A percentile compares a stretch with the other conserved stretches of the same genome.
Conservation (phyloP, 2,888 invertebrate genomes). For the Drosophila nigritarsus region DNA sequence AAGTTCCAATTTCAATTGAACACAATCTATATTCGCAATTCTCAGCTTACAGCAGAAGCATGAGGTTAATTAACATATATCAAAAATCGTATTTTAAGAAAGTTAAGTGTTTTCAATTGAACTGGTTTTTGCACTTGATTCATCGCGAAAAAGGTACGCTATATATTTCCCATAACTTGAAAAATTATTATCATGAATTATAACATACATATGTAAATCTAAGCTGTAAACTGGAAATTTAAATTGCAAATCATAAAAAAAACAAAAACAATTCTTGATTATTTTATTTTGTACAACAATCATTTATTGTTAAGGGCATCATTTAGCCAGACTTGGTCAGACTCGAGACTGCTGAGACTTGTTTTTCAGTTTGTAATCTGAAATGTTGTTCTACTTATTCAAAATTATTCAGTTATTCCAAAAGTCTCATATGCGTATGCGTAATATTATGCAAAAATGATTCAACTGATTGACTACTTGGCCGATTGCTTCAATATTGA, state of each 20-base stretch:
- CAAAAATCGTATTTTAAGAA: neutral
- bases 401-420: constrained; percentile 26
- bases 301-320: constrained; percentile 6
- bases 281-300: neutral
- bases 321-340: neutral
- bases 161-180: neutral
- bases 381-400: constrained; percentile 25
- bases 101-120: neutral
- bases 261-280: neutral
- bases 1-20: constrained; percentile 11
- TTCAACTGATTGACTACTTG: constrained; percentile 31
- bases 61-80: constrained; percentile 24
- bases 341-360: neutral
- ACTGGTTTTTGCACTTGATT: neutral
- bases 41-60: neutral
- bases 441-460: constrained; percentile 41
- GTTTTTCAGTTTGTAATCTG: constrained; percentile 7
- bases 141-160: neutral
- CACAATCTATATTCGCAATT: constrained; percentile 10
- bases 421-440: constrained; percentile 46
- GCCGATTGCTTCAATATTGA: constrained; percentile 26
- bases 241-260: neutral
- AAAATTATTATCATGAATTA: neutral
- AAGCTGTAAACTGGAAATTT: neutral
- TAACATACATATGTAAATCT: neutral